A percentile compares a stretch with the other conserved stretches of the same genome.
These are phyloP conservation scores for Indicator maculatus DNA, from an alignment of 2,113 vertebrate genomes.

Conservation along the genomic window DNA sequence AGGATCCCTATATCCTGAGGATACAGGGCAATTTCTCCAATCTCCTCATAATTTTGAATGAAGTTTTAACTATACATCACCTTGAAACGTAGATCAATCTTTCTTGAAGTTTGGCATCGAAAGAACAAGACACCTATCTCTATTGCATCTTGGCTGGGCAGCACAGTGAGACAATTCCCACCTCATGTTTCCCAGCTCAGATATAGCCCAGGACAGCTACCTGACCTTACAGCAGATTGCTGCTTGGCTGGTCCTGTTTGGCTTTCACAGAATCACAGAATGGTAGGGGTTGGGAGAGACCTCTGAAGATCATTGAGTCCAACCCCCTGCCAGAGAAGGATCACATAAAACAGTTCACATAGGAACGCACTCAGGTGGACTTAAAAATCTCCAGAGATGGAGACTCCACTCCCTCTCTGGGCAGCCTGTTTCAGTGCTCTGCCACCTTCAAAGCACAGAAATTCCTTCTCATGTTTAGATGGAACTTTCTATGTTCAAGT, in stretches of 20 bases:
- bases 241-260: background rate
- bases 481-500: too few relatives aligned
- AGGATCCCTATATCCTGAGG: background rate
- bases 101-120: background rate
- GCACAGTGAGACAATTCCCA: background rate
- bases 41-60: background rate
- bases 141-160: background rate
- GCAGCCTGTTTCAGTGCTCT: too few relatives aligned
- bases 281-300: too few relatives aligned
- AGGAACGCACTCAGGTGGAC: too few relatives aligned
- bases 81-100: background rate
- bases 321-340: too few relatives aligned
- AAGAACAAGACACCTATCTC: background rate
- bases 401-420: too few relatives aligned
- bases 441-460: too few relatives aligned
- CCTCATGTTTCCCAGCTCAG: background rate
- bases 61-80: background rate
- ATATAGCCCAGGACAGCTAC: background rate
- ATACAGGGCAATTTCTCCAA: background rate
- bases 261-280: background rate
- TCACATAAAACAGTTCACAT: too few relatives aligned
- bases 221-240: background rate
- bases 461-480: too few relatives aligned
- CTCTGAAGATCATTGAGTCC: too few relatives aligned
- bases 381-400: too few relatives aligned